Conservation (phyloP, 2,888 invertebrate genomes). For the Ennomos quercinarius region DNA sequence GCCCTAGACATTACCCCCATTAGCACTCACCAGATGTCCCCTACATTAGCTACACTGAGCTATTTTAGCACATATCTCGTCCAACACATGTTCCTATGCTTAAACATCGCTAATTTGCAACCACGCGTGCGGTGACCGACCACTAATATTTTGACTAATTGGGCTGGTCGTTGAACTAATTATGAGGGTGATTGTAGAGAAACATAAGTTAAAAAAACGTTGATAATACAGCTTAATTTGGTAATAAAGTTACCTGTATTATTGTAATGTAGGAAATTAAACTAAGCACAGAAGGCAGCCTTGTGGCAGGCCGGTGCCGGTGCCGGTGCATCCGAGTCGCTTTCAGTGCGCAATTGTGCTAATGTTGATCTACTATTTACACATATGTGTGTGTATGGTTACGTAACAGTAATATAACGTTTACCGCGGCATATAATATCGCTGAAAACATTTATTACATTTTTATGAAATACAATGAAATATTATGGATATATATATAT, state of each 20-base stretch:
- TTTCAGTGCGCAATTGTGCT: constrained; percentile 33
- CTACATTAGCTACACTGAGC: not conserved
- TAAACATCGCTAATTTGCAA: constrained; percentile 6
- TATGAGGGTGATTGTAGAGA: not conserved
- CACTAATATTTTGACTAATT: constrained; percentile 3
- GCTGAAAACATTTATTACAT: constrained; percentile 5
- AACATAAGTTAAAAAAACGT: not conserved
- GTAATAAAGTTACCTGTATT: constrained; percentile 4
- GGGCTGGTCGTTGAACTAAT: constrained; percentile 3
- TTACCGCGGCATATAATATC: constrained; percentile 7
- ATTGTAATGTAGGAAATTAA: constrained; percentile 17
- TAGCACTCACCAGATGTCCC: constrained; percentile 15
- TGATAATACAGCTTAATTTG: constrained; percentile 8
- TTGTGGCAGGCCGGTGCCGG: constrained; percentile 13
- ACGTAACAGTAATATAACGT: constrained; percentile 14
- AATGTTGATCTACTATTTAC: constrained; percentile 31
- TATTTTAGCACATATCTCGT: constrained; percentile 9
- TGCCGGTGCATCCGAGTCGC: constrained; percentile 15
- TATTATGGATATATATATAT: too few species aligned
- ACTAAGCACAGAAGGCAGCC: constrained; percentile 12
- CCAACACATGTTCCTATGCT: constrained; percentile 5
- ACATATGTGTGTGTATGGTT: constrained; percentile 2
- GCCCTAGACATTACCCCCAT: constrained; percentile 1
- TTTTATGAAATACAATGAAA: not conserved
- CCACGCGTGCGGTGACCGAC: not conserved